phyloP scores from a whole-genome alignment of 2,797 vertebrate genomes.

The Phyllotis vaccarum region DNA sequence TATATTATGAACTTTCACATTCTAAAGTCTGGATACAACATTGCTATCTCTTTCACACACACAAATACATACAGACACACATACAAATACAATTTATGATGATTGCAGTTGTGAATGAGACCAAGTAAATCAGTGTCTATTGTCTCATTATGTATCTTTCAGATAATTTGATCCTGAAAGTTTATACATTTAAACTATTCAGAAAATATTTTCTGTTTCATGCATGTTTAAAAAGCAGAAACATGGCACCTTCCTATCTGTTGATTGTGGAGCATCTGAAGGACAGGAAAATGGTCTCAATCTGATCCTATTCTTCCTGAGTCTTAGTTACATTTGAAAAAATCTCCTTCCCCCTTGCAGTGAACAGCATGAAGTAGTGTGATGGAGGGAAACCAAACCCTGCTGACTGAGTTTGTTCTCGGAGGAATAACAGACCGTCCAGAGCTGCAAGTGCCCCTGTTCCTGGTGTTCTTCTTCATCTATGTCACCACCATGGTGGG shows the following conservation, averaged over 20 bases:
- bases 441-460: background rate
- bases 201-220: background rate
- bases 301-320: background rate
- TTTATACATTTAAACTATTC: background rate
- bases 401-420: background rate
- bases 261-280: background rate
- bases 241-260: background rate
- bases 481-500: conserved; percentile 50
- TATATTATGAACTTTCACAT: background rate
- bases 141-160: background rate
- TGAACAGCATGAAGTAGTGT: background rate
- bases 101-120: background rate
- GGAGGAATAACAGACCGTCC: background rate
- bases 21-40: background rate
- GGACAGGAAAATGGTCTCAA: background rate
- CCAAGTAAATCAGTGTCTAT: background rate
- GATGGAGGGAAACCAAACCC: background rate
- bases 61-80: background rate
- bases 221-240: background rate
- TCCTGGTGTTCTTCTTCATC: background rate
- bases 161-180: background rate
- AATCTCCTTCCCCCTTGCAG: background rate
- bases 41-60: background rate
- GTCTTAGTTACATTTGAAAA: background rate
- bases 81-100: background rate